phyloP scores from a whole-genome alignment of 2,113 vertebrate genomes.

The Ploceus nigricollis region DNA sequence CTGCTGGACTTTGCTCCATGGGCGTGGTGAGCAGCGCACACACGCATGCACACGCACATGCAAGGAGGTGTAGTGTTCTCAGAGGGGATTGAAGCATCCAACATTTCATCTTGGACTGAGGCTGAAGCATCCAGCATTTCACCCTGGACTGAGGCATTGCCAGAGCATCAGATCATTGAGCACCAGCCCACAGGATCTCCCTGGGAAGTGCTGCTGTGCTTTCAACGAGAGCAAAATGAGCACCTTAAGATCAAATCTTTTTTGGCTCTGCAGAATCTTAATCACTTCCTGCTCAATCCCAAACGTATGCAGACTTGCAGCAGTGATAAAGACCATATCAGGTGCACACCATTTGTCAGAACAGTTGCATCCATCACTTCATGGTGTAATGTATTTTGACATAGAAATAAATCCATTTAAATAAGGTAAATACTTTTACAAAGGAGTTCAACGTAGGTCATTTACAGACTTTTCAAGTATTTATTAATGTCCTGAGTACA shows the following conservation, averaged over 20 bases:
- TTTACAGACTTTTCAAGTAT: conserved; percentile 26
- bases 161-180: not conserved
- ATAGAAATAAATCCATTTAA: conserved; percentile 11
- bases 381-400: not conserved
- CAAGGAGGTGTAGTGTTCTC: not conserved
- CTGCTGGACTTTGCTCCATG: not conserved
- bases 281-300: not conserved
- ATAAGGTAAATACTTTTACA: not conserved
- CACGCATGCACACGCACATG: accelerated
- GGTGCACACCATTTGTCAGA: not conserved
- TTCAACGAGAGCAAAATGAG: not conserved
- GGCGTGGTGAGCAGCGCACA: not conserved
- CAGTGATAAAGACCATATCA: not conserved
- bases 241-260: not conserved
- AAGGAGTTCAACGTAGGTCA: not conserved
- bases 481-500: conserved; percentile 46
- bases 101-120: not conserved
- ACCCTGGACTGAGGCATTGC: not conserved
- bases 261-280: not conserved
- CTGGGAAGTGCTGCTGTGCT: not conserved
- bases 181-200: not conserved
- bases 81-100: not conserved
- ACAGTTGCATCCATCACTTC: not conserved
- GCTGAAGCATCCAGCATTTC: not conserved
- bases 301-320: not conserved